phyloP scores from a whole-genome alignment of 2,113 vertebrate genomes.

The Brevimyrus niger region DNA sequence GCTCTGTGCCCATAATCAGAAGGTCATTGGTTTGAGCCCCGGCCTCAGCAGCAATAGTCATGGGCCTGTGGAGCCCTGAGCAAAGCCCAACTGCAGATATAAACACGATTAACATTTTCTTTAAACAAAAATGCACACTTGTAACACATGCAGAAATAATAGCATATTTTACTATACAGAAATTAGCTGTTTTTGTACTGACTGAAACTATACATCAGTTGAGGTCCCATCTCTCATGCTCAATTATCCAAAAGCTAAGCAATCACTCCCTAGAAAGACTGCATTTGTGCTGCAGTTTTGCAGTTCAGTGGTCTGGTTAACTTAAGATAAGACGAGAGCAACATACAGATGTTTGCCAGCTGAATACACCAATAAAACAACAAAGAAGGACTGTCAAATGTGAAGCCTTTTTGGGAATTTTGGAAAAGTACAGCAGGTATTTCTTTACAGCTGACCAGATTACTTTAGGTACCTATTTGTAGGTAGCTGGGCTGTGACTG shows the following conservation, averaged over 20 bases:
- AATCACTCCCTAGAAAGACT: background rate
- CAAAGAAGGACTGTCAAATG: background rate
- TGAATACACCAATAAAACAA: background rate
- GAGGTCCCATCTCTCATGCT: background rate
- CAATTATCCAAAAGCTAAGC: background rate
- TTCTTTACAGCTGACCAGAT: background rate
- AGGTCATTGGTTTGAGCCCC: background rate
- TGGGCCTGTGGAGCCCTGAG: background rate
- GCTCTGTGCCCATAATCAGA: background rate
- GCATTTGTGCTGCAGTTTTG: background rate
- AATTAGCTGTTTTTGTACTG: background rate
- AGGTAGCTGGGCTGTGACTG: background rate
- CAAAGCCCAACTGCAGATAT: background rate
- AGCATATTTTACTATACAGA: background rate
- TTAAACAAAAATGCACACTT: background rate
- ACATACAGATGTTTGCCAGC: background rate
- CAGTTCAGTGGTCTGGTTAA: background rate
- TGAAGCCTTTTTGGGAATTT: background rate
- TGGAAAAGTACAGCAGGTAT: background rate
- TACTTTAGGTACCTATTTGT: background rate
- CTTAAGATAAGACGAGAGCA: background rate
- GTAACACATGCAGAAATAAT: background rate
- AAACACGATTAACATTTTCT: background rate
- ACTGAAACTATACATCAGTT: background rate
- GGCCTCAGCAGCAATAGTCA: background rate